phyloP scores from a whole-genome alignment of 2,888 invertebrate genomes.

The Temnothorax rugatulus region DNA sequence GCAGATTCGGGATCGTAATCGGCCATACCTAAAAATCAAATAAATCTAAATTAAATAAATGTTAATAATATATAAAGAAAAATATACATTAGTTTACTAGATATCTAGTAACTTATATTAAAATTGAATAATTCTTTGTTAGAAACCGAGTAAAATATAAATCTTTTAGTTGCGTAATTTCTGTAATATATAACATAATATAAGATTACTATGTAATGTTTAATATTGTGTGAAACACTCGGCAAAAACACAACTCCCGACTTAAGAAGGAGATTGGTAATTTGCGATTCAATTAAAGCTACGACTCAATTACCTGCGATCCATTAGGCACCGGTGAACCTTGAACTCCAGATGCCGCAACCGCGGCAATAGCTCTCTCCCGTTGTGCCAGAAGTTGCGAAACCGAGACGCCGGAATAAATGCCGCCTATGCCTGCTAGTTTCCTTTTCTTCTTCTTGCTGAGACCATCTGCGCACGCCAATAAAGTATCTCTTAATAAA shows the following conservation, averaged over 20 bases:
- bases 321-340: constrained; percentile 81
- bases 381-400: constrained; percentile 90
- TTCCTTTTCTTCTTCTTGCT: constrained; percentile 89
- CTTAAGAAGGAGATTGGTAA: neutral
- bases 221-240: neutral
- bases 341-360: constrained; percentile 78
- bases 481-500: constrained; percentile 53
- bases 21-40: constrained; percentile 81
- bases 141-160: neutral
- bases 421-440: constrained; percentile 89
- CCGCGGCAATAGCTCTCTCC: constrained; percentile 85
- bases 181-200: neutral
- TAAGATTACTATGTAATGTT: neutral
- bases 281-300: constrained; percentile 43
- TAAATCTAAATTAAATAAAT: constrained; percentile 1
- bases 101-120: neutral
- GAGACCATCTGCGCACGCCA: constrained; percentile 86
- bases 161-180: neutral
- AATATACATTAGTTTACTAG: neutral
- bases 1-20: constrained; percentile 81
- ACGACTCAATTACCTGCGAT: constrained; percentile 81
- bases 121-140: neutral
- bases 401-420: constrained; percentile 89
- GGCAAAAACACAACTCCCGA: neutral
- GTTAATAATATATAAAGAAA: neutral